Evolutionary conservation across 2,888 invertebrate species (phyloP), one percentile per base, ranked within the genome.

Genomic region (Hypomecis punctinalis): DNA sequence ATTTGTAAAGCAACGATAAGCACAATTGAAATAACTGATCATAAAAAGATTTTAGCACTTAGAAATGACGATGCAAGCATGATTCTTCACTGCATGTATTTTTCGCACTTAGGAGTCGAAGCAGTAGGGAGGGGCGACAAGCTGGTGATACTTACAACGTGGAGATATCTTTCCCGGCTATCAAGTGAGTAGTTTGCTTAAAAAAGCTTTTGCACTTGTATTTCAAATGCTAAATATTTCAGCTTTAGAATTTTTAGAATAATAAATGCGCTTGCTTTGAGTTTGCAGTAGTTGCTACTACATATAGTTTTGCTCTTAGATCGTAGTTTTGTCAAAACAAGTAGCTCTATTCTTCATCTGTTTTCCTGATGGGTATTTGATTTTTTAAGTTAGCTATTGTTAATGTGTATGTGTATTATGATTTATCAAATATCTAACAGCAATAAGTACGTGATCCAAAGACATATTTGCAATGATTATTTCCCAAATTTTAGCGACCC

Each of bases 121-220:
- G 91, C 90, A 90, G 88, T 91, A 96, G 97, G 88, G 97, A 97
- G 94, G 96, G 96, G 87, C 95, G 97, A 84, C 97, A 97, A 94
- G 96, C 95, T 87, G 97, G 96, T 88, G 97, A 97, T 92, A 97
- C 97, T 79, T 98, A 98, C 94, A 96, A 95, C 94, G 95, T 98
- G 89, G 97, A 97, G 94, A 97, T 98, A 90, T 95, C 97, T 86
- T 98, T 98, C 96, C 97, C 97, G 85, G 96, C 97, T 83, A 94
- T 97, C 94, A 97, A 97, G 97, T 97, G 96, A 96, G 95, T 95
- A 75, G 69, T 79, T 78, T 83, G 86, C 73, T 73, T 74, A 69
- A 46, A 75, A 69, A 78, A 81, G 84, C 82, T 76, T 72, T 67
- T 74, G 78, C 83, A 84, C 85, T 55, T 13, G 43, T 45, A n/a